Base-by-base conservation (phyloP, 2,797 vertebrate genomes). In the Enteromius fasciolatus region DNA sequence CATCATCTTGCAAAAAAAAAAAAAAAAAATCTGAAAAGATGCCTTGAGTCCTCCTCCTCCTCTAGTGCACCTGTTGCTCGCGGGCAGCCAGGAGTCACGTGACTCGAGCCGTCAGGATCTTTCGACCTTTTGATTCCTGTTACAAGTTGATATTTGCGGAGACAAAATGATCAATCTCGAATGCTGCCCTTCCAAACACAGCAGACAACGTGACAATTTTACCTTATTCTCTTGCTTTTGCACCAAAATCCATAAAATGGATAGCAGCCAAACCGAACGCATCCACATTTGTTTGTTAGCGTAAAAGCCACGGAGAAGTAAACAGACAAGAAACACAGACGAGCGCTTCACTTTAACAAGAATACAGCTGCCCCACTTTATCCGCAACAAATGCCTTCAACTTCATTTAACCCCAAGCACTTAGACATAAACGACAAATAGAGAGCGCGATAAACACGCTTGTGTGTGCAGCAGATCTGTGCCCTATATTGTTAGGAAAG, bases 401-500 rank as follows among this genome's bases (percentile, higher is more conserved):
- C 81, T 67, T 23, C 5, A 80, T 33, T 25, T 75, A 39, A 25
- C 7, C 52, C 64, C 28, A 61, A 69, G 52, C 64, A 66, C 78
- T 80, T 68, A 74, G 54, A 79, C 67, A 75, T 63, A 33, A 81
- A 33, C 41, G 36, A 68, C 41, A 74, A 68, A 76, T 46, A 63
- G 41, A 64, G 48, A 69, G n/a, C 14, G 75, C 41, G 64, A 77
- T 48, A 79, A 39, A 67, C 17, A 76, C 44, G 41, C 17, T 25
- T 57, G 14, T 48, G 57, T 72, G 61, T 39, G 83, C 82, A 84
- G 84, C 81, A 89, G 87, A 90, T 92, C 92, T 91, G 91, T 92
- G 93, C 94, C 91, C 74, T 84, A 95, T 94, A 94, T 95, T 93
- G 93, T 96, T 94, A 87, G 85, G 94, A 94, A 97, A 96, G 96